Conservation (phyloP, 1,140 invertebrate species). For the Berghia stephanieae region DNA sequence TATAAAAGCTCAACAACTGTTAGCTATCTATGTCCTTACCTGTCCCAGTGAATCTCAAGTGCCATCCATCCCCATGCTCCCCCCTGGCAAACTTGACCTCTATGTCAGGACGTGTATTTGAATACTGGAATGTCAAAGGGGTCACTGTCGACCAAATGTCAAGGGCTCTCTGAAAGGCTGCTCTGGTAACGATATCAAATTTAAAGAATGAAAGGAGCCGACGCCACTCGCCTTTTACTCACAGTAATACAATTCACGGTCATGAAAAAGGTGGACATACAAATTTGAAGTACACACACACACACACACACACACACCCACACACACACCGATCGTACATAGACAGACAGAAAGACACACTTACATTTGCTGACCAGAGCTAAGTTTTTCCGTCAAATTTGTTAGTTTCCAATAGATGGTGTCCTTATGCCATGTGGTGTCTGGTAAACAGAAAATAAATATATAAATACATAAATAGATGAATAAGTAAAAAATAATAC, state of each 20-base stretch:
- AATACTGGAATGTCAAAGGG: constrained; percentile 32
- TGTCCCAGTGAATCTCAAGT: constrained; percentile 39
- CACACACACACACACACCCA: no score
- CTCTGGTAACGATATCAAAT: neutral
- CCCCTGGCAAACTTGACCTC: constrained; percentile 44
- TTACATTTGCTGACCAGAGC: neutral
- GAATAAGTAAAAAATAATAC: no score
- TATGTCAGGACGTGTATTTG: constrained; percentile 41
- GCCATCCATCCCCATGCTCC: constrained; percentile 43
- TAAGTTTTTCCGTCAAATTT: neutral
- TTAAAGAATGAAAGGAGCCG: neutral
- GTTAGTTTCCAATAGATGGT: neutral
- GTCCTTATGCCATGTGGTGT: constrained; percentile 17
- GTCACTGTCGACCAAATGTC: constrained; percentile 33
- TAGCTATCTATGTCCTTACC: no score
- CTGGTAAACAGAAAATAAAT: neutral
- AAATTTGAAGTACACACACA: neutral
- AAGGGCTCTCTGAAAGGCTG: constrained; percentile 29
- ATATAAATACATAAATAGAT: no score
- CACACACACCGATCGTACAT: no score
- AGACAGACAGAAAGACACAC: neutral
- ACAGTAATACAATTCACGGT: neutral
- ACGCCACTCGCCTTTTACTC: neutral
- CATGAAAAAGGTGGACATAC: neutral
- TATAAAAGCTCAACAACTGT: no score